Evolutionary conservation across 2,888 invertebrate species (phyloP).

Genomic region (Archips crataeganus): DNA sequence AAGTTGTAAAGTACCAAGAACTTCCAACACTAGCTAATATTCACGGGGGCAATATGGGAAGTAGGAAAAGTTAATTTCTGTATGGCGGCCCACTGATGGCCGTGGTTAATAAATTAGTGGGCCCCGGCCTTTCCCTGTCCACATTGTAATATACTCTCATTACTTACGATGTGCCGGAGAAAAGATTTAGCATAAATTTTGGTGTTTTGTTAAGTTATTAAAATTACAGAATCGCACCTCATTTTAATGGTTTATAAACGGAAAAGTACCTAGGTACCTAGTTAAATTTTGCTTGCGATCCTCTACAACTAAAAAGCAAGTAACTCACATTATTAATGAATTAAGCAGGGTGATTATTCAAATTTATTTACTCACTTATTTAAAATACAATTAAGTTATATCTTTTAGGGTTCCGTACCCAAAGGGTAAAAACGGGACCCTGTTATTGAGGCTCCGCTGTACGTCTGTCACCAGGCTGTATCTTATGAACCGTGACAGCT

Average conservation of each 20-base stretch:
- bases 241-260: no score
- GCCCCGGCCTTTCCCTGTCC: slow-evolving; percentile 50
- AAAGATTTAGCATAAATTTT: slow-evolving; percentile 13
- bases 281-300: no score
- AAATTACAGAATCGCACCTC: not conserved
- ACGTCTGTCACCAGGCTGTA: no score
- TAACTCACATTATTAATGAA: no score
- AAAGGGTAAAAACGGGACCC: no score
- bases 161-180: slow-evolving; percentile 12
- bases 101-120: slow-evolving; percentile 83
- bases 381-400: no score
- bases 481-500: no score
- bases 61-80: slow-evolving; percentile 77
- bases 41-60: slow-evolving; percentile 73
- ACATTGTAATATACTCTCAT: slow-evolving; percentile 28
- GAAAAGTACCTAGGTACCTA: no score
- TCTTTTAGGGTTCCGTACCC: no score
- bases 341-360: not conserved
- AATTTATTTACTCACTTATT: no score
- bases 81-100: slow-evolving; percentile 74
- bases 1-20: slow-evolving; percentile 57
- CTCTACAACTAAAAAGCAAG: no score
- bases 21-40: slow-evolving; percentile 59
- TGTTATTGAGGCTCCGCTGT: no score
- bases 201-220: not conserved